Evolutionary conservation across 1,140 invertebrate species (phyloP).

Genomic region (Argopecten irradians): DNA sequence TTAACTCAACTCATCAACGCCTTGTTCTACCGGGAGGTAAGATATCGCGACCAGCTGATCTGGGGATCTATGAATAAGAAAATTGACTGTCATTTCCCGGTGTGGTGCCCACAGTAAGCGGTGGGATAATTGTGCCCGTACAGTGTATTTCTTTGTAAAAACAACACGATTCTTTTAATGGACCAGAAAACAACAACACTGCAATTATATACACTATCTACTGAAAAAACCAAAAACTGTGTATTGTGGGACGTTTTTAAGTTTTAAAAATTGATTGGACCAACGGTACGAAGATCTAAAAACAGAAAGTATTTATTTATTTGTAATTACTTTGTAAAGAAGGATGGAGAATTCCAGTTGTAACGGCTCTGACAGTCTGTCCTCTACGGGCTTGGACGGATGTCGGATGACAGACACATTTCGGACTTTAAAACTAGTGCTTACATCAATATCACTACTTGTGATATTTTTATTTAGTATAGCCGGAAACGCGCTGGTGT

Average conservation of each 20-base stretch:
- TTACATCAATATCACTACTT: conserved; percentile 52
- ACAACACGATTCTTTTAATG: too few relatives aligned
- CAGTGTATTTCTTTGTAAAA: too few relatives aligned
- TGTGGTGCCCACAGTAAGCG: neutral
- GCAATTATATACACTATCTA: too few relatives aligned
- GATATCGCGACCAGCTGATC: neutral
- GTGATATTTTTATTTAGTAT: conserved; percentile 74
- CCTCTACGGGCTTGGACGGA: neutral
- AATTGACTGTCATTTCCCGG: neutral
- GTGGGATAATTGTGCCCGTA: neutral
- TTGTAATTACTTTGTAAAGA: neutral
- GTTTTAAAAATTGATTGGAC: too few relatives aligned
- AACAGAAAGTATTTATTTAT: too few relatives aligned
- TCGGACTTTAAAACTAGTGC: conserved; percentile 35
- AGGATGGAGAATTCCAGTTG: neutral
- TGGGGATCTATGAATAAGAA: neutral
- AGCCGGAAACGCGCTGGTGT: conserved; percentile 79
- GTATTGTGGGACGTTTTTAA: too few relatives aligned
- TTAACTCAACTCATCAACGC: neutral
- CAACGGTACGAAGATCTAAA: too few relatives aligned
- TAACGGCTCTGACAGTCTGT: neutral
- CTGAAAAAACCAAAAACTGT: too few relatives aligned
- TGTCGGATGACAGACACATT: neutral
- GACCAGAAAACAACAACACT: too few relatives aligned
- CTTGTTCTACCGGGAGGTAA: neutral